phyloP scores from a whole-genome alignment of 1,140 invertebrate species.

The Trichonephila clavipes region DNA sequence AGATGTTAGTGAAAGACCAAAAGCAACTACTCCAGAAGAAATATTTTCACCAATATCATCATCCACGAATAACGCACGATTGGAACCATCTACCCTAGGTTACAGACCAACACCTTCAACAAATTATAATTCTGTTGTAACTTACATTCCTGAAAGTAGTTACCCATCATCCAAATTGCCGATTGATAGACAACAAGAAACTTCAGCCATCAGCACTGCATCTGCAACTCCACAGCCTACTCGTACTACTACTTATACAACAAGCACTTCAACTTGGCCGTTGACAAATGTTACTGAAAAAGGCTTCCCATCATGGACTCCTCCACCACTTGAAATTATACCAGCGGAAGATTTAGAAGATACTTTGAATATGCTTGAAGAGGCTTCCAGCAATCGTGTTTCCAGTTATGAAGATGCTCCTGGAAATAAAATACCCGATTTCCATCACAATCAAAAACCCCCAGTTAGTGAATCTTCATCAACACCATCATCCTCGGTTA shows the following conservation, averaged over 20 bases:
- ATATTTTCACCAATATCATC: background rate
- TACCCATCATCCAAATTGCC: constrained; percentile 17
- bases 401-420: constrained; percentile 58
- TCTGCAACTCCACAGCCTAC: background rate
- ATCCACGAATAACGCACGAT: background rate
- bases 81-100: background rate
- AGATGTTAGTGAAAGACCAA: background rate
- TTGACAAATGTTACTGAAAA: constrained; percentile 18
- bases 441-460: constrained; percentile 15
- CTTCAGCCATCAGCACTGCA: background rate
- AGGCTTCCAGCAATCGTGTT: constrained; percentile 69
- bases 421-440: constrained; percentile 34
- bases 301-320: constrained; percentile 64
- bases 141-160: constrained; percentile 40
- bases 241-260: background rate
- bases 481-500: background rate
- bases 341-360: constrained; percentile 68
- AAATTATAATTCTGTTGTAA: constrained; percentile 24
- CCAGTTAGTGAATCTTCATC: background rate
- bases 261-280: constrained; percentile 30
- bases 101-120: constrained; percentile 25
- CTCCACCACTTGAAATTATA: constrained; percentile 72
- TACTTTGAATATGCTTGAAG: constrained; percentile 59
- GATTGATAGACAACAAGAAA: background rate
- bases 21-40: background rate